Evolutionary conservation across 2,113 vertebrate species (phyloP), one percentile per base, ranked within the genome.

Genomic region (Chionodraco myersi): DNA sequence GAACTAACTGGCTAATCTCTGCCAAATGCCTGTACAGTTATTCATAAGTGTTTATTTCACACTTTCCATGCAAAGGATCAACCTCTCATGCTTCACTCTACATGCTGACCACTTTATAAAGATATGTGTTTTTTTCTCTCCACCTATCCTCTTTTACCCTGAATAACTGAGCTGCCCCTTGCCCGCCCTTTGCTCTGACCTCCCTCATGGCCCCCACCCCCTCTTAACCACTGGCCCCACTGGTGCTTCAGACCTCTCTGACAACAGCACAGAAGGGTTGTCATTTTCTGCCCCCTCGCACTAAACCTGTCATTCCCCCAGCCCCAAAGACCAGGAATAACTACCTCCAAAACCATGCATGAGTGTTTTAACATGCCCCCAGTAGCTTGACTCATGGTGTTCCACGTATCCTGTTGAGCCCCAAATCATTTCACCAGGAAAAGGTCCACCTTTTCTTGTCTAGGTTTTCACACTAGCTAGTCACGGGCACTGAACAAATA

Each of bases 281-380:
- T 83, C 77, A 79, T 89, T 87, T 90, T 80, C 83, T 84, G 65
- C 81, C 79, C 73, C 60, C 49, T 58, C 82, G 73, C 86, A 77
- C 65, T 80, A 86, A 91, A 85, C 58, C 84, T 85, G 84, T 90
- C 88, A 79, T 80, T 86, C 77, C 59, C 67, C 61, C 65, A 54
- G 79, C 60, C 75, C 77, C 73, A 56, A 54, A 74, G 58, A 89
- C 80, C 82, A 77, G 85, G 78, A 91, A 90, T 85, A 92, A 82
- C 76, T 81, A 69, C 86, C 63, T 64, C 57, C 65, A 2, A 76
- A 88, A 77, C n/a, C 79, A 67, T 63, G 67, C 62, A 63, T 15
- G 68, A 48, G 71, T 79, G 76, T 78, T 87, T 62, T 72, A 84
- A 60, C 85, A 48, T 78, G 60, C 63, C 78, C 59, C 63, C 64